Base-by-base conservation (phyloP, 2,888 invertebrate species). In the Eupeodes luniger region DNA sequence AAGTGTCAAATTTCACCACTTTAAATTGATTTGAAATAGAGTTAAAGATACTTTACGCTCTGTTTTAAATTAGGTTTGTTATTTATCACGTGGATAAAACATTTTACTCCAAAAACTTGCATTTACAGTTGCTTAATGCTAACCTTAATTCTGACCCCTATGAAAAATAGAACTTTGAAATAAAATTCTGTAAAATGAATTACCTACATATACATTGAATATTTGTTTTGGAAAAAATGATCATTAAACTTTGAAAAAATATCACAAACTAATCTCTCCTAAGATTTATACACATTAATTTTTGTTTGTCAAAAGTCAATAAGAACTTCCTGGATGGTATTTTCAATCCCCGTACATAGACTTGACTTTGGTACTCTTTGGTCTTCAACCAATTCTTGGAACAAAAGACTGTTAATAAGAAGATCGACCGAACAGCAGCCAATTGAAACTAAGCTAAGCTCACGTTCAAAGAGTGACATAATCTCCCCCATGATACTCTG, bases 381-480 rank as follows among this genome's bases (percentile, higher is more conserved):
- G 16, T 47, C 53, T 40, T 40, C 16, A 62, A 74, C 78, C 75
- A 82, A 82, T 82, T 85, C 81, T 27, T 69, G 67, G 86, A 86
- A 82, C 78, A 82, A 86, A 78, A 61, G 79, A 34, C 51, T 19
- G 74, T 74, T 82, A 86, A 86, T 86, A 86, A 82, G 82, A 55
- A 78, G 74, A 74, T 69, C 62, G 75, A 82, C 78, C 70, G 86
- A 82, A 79, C 86, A 64, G 85, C 77, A 85, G 85, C 70, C 82
- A 62, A n/a, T 70, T 75, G 61, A 76, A 49, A 53, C 67, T 44
- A 57, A 81, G 81, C 82, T 74, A 74, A 78, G 82, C 85, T 85
- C 82, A 82, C 82, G 82, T 79, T 86, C 47, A 34, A 78, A 67
- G 79, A 67, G 79, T 86, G 86, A 86, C 86, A 86, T 86, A 86